A percentile compares a stretch with the other conserved stretches of the same genome.
Conservation (phyloP, 2,888 invertebrate species). For the Patella ulyssiponensis region DNA sequence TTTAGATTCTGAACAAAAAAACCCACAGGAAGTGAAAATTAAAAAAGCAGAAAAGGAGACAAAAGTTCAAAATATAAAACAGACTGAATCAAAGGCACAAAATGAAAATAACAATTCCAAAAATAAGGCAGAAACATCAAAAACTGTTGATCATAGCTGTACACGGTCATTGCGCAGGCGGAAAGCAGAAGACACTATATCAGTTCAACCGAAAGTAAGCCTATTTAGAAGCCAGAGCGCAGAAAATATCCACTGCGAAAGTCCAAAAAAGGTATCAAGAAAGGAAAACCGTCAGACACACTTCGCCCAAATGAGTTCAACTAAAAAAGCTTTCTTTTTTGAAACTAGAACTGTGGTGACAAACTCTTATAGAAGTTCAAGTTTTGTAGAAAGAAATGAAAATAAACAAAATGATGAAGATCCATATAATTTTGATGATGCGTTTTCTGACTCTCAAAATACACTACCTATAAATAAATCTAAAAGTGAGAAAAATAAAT, state of each 20-base stretch:
- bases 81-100: background rate
- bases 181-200: background rate
- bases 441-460: background rate
- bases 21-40: no score
- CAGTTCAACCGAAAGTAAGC: background rate
- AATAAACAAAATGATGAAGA: background rate
- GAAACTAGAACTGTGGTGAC: background rate
- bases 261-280: background rate
- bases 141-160: background rate
- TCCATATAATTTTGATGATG: conserved; percentile 20
- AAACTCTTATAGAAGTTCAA: background rate
- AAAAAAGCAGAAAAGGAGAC: conserved; percentile 1
- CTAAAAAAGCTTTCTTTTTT: background rate
- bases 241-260: background rate
- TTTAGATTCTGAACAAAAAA: no score
- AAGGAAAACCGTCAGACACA: background rate
- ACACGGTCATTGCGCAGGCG: background rate
- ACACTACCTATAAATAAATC: background rate
- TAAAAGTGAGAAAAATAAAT: background rate
- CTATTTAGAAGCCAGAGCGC: background rate
- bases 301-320: background rate
- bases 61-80: background rate
- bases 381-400: background rate
- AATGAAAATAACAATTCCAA: background rate
- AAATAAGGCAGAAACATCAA: background rate